These are phyloP conservation scores for Amiota mariae DNA, from an alignment of 2,888 invertebrate species.

Conservation along the genomic window DNA sequence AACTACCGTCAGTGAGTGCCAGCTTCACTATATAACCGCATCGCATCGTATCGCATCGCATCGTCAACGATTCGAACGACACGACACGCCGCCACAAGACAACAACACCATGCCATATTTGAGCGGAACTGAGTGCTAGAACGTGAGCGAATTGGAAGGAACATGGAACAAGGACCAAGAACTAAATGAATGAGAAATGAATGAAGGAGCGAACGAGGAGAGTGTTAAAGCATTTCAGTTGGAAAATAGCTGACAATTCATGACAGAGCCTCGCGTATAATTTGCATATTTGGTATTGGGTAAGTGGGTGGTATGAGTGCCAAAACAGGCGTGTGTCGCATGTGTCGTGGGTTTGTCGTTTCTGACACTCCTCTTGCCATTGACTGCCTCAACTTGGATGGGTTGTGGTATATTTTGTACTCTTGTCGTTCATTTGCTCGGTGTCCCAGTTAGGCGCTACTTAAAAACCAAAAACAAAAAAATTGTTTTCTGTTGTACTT, in stretches of 20 bases:
- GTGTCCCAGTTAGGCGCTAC: slow-evolving; percentile 18
- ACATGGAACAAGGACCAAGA: not conserved
- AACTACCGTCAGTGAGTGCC: not conserved
- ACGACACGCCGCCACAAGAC: slow-evolving; percentile 2
- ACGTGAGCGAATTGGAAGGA: no score
- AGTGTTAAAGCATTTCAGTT: slow-evolving; percentile 64
- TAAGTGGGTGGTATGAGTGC: no score
- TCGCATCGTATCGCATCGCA: slow-evolving; percentile 11
- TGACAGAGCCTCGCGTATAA: slow-evolving; percentile 63
- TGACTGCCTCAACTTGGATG: slow-evolving; percentile 31
- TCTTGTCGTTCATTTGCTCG: slow-evolving; percentile 36
- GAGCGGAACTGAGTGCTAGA: slow-evolving; percentile 1
- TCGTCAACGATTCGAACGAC: slow-evolving; percentile 26
- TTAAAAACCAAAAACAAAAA: slow-evolving; percentile 5
- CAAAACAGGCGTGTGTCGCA: no score
- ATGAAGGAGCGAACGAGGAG: slow-evolving; percentile 37
- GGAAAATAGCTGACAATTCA: slow-evolving; percentile 68
- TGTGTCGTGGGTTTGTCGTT: slow-evolving; percentile 30
- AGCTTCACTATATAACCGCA: slow-evolving; percentile 55
- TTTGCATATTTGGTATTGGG: slow-evolving; percentile 56
- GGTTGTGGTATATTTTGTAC: slow-evolving; percentile 49
- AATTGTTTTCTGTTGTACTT: slow-evolving; percentile 20
- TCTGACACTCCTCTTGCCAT: slow-evolving; percentile 18
- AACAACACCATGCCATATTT: slow-evolving; percentile 5
- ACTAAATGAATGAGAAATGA: slow-evolving; percentile 26